Base-by-base conservation (phyloP, 2,113 vertebrate species). In the Rallus limicola region DNA sequence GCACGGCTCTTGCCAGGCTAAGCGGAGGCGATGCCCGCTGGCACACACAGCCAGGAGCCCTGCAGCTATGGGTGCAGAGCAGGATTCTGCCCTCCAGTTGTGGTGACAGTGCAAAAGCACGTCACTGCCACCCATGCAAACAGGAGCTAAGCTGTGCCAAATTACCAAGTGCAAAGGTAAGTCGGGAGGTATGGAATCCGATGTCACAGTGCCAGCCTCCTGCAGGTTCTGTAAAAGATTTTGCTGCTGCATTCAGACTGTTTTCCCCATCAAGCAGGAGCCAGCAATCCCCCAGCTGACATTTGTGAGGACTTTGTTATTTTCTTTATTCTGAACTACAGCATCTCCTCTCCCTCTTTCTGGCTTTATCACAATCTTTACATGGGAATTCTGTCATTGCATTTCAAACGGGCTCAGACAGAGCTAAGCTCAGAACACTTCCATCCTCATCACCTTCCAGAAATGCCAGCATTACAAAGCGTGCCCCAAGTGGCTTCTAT, bases 401-500 rank as follows among this genome's bases (percentile, higher is more conserved):
- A 86, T 89, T 96, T 95, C 90, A 94, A 88, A 91, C 13, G 14
- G 88, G 59, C 68, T 82, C 19, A 60, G 90, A 64, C 31, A 74
- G 62, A 36, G 78, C 91, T 62, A 24, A 80, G 40, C 93, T 93
- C 50, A 3, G 34, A 69, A 60, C 8, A 11, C 40, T 82, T 86
- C 89, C 82, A 53, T 77, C 64, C 58, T 74, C 62, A 56, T 75
- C 72, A 36, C 88, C n/a, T 29, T 88, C 95, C 67, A 93, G 83
- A 92, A 94, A 97, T 97, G 84, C 93, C 88, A 94, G 65, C n/a
- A 18, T 56, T 85, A 71, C 34, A 82, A 93, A 74, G 79, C 21
- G 28, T 96, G 86, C 88, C 94, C 95, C 92, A 59, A 95, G 94
- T 78, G 97, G 74, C 89, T 97, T 79, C 97, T 90, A 60, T 74